Percentiles rank a stretch among this genome's conserved stretches.
Evolutionary conservation across 2,113 vertebrate species (phyloP).

Genomic region (Ameiurus melas): DNA sequence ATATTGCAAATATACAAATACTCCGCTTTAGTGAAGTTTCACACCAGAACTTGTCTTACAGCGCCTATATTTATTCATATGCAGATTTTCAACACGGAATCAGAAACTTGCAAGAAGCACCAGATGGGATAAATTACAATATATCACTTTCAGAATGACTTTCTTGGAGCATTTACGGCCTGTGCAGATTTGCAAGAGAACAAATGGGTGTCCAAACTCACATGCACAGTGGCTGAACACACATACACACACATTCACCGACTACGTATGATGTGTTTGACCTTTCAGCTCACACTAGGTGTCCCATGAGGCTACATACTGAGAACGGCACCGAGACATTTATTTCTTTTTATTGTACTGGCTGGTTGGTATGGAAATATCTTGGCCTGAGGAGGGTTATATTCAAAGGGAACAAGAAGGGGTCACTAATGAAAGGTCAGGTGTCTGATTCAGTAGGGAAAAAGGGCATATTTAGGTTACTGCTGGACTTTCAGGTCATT

Average conservation of each 20-base stretch:
- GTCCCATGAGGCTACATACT: conserved; percentile 19
- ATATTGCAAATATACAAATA: neutral
- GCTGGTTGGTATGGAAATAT: conserved; percentile 33
- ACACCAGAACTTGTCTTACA: neutral
- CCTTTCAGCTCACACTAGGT: conserved; percentile 44
- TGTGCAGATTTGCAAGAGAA: neutral
- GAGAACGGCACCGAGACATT: conserved; percentile 26
- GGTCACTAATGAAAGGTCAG: conserved; percentile 32
- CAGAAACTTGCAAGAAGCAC: neutral
- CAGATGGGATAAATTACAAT: neutral
- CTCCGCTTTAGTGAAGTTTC: neutral
- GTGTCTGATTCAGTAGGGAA: conserved; percentile 36
- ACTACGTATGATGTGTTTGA: conserved; percentile 38
- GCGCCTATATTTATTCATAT: neutral
- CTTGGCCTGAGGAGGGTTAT: conserved; percentile 30
- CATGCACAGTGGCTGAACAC: neutral
- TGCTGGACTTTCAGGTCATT: conserved; percentile 24
- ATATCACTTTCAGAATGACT: too few species aligned
- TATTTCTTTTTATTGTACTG: conserved; percentile 17
- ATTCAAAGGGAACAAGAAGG: conserved; percentile 27
- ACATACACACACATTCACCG: neutral
- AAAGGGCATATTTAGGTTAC: conserved; percentile 41
- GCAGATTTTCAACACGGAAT: neutral
- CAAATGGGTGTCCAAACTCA: neutral
- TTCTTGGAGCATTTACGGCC: neutral